Conservation (phyloP, 2,797 vertebrate genomes). For the Poeciliopsis turneri region DNA sequence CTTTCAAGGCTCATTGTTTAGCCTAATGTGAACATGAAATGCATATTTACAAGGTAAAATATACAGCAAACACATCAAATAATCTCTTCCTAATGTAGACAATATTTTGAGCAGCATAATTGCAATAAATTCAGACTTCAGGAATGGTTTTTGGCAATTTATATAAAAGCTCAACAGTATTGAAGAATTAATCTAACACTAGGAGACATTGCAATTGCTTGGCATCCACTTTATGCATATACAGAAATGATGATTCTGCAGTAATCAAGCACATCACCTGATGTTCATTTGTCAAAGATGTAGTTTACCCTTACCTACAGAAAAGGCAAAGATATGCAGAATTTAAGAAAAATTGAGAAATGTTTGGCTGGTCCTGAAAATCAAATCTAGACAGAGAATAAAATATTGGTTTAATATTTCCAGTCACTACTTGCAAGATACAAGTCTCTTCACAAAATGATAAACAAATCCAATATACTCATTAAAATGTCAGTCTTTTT, state of each 20-base stretch:
- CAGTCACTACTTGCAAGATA: neutral
- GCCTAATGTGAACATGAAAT: neutral
- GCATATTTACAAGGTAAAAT: neutral
- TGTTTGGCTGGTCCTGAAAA: neutral
- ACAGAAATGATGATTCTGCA: neutral
- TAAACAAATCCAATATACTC: neutral
- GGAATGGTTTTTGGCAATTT: neutral
- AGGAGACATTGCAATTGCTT: neutral
- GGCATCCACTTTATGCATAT: neutral
- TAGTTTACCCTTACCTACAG: neutral
- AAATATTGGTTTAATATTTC: neutral
- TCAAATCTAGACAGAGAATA: neutral
- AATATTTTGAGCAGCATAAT: neutral
- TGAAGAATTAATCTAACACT: neutral
- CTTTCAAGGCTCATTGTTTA: neutral
- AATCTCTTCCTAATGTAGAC: neutral
- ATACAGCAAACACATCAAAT: neutral
- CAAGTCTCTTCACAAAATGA: neutral
- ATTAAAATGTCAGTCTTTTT: neutral
- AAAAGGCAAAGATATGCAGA: neutral
- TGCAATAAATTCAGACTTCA: neutral
- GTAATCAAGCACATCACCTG: neutral
- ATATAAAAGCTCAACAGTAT: neutral
- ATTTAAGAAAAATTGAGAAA: neutral
- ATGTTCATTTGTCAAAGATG: neutral